These are phyloP conservation scores for Subanguina moxae DNA, from an alignment of 1,140 invertebrate genomes.

Conservation along the genomic window DNA sequence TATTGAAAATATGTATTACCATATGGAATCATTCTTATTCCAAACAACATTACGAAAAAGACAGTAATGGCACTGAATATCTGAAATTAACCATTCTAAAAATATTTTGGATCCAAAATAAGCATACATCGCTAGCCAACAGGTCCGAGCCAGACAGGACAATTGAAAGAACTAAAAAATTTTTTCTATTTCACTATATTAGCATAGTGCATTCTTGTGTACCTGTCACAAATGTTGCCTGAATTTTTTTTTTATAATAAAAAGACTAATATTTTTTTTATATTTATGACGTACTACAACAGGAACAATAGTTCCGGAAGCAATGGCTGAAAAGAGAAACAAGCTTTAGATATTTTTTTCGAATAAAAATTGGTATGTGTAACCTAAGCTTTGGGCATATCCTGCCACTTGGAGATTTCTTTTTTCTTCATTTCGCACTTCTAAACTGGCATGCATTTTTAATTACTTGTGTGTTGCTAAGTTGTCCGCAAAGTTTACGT, in stretches of 20 bases:
- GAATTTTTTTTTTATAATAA: no score
- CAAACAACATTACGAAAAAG: conserved; percentile 61
- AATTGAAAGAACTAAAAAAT: conserved; percentile 67
- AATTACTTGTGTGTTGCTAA: no score
- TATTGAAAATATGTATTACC: conserved; percentile 13
- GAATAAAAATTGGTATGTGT: not conserved
- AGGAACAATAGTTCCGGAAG: conserved; percentile 67
- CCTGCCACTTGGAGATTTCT: conserved; percentile 65
- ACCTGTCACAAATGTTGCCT: no score
- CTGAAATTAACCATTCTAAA: conserved; percentile 36
- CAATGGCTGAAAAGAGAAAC: conserved; percentile 62
- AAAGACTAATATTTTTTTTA: no score
- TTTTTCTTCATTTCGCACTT: conserved; percentile 65
- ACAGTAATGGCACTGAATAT: conserved; percentile 61
- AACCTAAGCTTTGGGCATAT: conserved; percentile 64
- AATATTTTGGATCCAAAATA: conserved; percentile 1
- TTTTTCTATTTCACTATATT: conserved; percentile 51
- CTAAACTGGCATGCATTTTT: conserved; percentile 58
- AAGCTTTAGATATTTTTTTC: not conserved
- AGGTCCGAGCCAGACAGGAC: conserved; percentile 66
- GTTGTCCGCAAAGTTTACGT: no score
- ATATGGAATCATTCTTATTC: conserved; percentile 60
- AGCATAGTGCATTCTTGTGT: no score
- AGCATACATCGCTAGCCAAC: conserved; percentile 66
- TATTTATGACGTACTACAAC: conserved; percentile 45